Evolutionary conservation across 2,888 invertebrate genomes (phyloP).

Genomic region (Leucozona laternaria): DNA sequence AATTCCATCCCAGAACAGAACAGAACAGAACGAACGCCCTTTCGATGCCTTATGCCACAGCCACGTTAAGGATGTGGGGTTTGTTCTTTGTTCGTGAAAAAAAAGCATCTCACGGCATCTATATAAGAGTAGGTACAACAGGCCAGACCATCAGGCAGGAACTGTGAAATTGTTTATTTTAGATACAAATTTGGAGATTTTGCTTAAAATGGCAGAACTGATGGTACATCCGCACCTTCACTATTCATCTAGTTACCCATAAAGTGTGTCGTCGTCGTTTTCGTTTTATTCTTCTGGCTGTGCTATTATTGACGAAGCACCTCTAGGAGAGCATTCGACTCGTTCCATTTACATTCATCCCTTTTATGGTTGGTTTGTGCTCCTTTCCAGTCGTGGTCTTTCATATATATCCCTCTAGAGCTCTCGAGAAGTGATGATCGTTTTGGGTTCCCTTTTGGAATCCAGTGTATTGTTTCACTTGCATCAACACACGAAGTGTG

Average conservation of each 20-base stretch:
- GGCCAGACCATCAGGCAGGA: constrained; percentile 1
- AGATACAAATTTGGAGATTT: constrained; percentile 72
- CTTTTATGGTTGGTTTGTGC: constrained; percentile 68
- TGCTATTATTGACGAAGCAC: constrained; percentile 64
- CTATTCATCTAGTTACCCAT: constrained; percentile 72
- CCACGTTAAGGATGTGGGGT: constrained; percentile 32
- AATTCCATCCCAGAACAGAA: constrained; percentile 22
- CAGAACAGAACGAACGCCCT: constrained; percentile 49
- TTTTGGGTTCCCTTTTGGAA: constrained; percentile 51
- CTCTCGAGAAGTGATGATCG: constrained; percentile 60
- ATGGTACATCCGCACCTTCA: constrained; percentile 72
- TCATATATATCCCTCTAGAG: constrained; percentile 59
- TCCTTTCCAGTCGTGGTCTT: constrained; percentile 57
- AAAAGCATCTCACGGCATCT: constrained; percentile 20
- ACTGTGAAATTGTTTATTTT: constrained; percentile 70
- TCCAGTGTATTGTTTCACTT: constrained; percentile 52
- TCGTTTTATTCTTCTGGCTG: neutral
- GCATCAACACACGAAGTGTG: neutral
- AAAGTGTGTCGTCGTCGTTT: constrained; percentile 68
- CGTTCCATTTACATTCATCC: constrained; percentile 72
- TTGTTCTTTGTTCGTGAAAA: constrained; percentile 47
- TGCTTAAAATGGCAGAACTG: constrained; percentile 69
- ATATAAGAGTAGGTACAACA: neutral
- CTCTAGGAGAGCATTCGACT: constrained; percentile 37
- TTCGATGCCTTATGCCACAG: neutral